Evolutionary conservation across 2,113 vertebrate species (phyloP).

Genomic region (Alouatta palliata): DNA sequence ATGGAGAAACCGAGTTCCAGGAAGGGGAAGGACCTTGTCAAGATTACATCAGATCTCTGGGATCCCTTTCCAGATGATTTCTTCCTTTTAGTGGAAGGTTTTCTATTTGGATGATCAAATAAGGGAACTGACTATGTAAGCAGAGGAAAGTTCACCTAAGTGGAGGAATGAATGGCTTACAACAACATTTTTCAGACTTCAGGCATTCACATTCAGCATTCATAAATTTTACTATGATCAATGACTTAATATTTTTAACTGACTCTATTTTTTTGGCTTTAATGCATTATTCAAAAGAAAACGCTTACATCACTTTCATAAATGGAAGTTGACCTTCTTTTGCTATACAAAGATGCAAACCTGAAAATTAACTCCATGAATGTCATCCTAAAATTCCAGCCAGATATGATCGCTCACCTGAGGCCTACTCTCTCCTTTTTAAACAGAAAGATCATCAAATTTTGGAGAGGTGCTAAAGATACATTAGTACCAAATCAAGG

Average conservation of each 20-base stretch:
- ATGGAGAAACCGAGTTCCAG: background rate
- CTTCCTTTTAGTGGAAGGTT: background rate
- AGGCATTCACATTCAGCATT: fast-evolving
- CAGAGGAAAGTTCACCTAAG: background rate
- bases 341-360: background rate
- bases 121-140: background rate
- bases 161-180: fast-evolving
- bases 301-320: background rate
- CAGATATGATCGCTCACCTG: background rate
- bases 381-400: background rate
- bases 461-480: background rate
- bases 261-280: background rate
- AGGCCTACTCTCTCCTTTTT: background rate
- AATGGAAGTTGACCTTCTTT: background rate
- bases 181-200: background rate
- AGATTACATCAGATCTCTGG: background rate
- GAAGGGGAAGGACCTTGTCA: background rate
- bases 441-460: background rate
- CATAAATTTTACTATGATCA: background rate
- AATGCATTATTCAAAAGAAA: background rate
- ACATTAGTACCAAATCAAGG: background rate
- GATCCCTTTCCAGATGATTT: background rate
- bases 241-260: background rate
- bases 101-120: background rate
- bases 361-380: background rate